Conservation (phyloP, 2,888 invertebrate species). For the Conistra vaccinii region DNA sequence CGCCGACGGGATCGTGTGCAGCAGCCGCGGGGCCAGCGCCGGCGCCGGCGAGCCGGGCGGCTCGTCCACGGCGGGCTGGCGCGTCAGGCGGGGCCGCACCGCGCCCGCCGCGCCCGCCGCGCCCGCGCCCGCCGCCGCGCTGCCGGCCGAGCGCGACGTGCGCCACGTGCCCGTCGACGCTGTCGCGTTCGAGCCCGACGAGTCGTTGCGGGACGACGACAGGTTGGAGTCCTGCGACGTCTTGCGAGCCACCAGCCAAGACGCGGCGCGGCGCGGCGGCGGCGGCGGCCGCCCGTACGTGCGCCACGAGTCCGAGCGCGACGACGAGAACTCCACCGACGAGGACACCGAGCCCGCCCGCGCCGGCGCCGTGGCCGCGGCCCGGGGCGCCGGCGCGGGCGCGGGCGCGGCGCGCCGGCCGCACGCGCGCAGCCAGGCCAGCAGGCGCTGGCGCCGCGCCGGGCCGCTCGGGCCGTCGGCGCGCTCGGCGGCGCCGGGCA, state of each 20-base stretch:
- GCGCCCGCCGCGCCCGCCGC: constrained; percentile 94
- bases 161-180: constrained; percentile 97
- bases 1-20: constrained; percentile 86
- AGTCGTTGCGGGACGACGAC: constrained; percentile 97
- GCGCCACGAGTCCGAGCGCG: constrained; percentile 97
- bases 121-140: constrained; percentile 91
- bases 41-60: constrained; percentile 83
- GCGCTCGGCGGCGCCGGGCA: constrained; percentile 93
- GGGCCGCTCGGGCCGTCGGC: constrained; percentile 26
- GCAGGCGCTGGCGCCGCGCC: constrained; percentile 82
- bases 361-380: constrained; percentile 88
- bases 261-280: constrained; percentile 95
- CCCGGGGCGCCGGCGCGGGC: constrained; percentile 95
- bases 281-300: constrained; percentile 95
- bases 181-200: constrained; percentile 96
- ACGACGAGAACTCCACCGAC: constrained; percentile 97
- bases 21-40: constrained; percentile 76
- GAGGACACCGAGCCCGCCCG: constrained; percentile 96
- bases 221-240: constrained; percentile 98
- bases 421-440: constrained; percentile 83
- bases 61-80: constrained; percentile 95
- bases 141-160: constrained; percentile 95
- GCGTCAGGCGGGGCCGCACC: constrained; percentile 94
- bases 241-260: constrained; percentile 97
- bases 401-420: constrained; percentile 77